These are phyloP conservation scores for Scaptomyza graminum DNA, from an alignment of 1,140 invertebrate genomes.

Conservation along the genomic window DNA sequence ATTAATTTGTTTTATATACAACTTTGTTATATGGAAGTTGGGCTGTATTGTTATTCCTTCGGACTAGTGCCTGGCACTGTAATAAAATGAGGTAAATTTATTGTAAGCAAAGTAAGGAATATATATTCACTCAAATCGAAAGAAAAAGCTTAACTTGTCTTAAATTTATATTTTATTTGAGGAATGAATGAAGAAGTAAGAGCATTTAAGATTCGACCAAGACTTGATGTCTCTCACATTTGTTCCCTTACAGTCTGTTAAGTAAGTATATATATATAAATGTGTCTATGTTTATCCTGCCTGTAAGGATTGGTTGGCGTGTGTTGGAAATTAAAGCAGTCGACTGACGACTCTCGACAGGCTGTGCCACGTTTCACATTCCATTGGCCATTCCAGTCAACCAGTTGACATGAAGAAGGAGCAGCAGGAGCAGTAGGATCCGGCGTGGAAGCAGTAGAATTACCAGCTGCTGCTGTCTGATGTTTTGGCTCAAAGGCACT, in stretches of 20 bases:
- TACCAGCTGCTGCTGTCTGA: slow-evolving; percentile 18
- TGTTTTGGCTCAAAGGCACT: slow-evolving; percentile 67
- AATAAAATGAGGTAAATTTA: background rate
- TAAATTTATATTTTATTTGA: too few species aligned
- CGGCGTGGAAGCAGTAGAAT: slow-evolving; percentile 3
- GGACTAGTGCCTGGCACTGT: slow-evolving; percentile 3
- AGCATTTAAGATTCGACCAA: background rate
- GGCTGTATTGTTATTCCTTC: background rate
- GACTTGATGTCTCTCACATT: background rate
- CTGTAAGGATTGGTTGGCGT: slow-evolving; percentile 40
- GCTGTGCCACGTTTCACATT: slow-evolving; percentile 10
- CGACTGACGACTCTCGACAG: slow-evolving; percentile 25
- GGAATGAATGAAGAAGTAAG: background rate
- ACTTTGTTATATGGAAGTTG: too few species aligned
- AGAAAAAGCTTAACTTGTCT: too few species aligned
- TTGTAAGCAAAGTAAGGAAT: background rate
- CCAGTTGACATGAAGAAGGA: slow-evolving; percentile 13
- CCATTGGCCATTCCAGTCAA: slow-evolving; percentile 18
- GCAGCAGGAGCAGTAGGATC: slow-evolving; percentile 8
- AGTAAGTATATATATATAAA: slow-evolving; percentile 1
- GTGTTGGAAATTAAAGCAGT: slow-evolving; percentile 67
- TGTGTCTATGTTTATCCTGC: slow-evolving; percentile 14
- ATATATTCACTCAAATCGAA: too few species aligned
- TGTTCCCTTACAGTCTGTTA: background rate
- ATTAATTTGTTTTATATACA: too few species aligned